Evolutionary conservation across 2,113 vertebrate genomes (phyloP).

Genomic region (Manacus vitellinus): DNA sequence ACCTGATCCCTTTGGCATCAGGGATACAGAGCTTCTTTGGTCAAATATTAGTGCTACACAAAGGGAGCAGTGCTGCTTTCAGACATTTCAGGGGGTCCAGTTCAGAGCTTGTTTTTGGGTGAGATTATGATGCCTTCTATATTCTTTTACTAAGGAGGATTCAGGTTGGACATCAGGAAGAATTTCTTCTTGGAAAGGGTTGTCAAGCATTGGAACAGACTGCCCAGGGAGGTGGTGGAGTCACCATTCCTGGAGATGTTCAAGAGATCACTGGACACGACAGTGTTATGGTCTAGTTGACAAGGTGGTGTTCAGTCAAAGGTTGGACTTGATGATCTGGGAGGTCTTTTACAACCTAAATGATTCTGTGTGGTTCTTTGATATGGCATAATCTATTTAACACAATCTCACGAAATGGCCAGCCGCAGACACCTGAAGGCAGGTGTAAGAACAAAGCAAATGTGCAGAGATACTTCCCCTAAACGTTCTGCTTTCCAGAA

Average conservation of each 20-base stretch:
- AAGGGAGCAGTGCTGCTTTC: background rate
- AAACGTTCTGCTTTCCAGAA: background rate
- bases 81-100: background rate
- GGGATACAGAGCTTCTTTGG: background rate
- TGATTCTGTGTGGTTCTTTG: background rate
- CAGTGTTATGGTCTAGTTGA: background rate
- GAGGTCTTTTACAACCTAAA: background rate
- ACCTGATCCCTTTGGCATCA: background rate
- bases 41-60: background rate
- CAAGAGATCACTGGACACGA: rapidly evolving
- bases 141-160: background rate
- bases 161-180: background rate
- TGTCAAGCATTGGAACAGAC: too few species aligned
- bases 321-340: background rate
- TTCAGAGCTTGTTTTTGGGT: background rate
- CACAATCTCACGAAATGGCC: background rate
- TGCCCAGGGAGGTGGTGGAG: background rate
- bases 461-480: background rate
- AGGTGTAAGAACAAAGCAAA: background rate
- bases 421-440: background rate
- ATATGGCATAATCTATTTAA: background rate
- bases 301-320: background rate
- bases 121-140: background rate
- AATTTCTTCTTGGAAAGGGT: background rate
- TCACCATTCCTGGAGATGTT: background rate